Percentiles rank a stretch among this genome's conserved stretches.
These are phyloP conservation scores for Glyphotaelius pellucidus DNA, from an alignment of 2,888 invertebrate species.

Conservation along the genomic window DNA sequence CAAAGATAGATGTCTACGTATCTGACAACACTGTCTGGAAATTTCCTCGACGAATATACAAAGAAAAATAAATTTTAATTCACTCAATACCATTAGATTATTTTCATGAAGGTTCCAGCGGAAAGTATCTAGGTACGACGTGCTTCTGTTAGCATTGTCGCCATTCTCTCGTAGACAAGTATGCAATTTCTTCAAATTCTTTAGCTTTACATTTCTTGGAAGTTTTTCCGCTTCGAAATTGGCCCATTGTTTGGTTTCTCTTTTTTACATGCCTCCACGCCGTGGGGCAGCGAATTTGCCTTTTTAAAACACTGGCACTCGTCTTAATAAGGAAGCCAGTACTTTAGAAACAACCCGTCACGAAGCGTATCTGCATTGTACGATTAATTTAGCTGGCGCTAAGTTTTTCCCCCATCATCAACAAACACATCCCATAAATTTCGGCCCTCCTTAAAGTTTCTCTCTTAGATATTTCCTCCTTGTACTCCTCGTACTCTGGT, in stretches of 20 bases:
- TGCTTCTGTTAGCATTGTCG: neutral
- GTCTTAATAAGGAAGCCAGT: neutral
- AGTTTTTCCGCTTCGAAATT: neutral
- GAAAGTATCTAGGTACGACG: neutral
- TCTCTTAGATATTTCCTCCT: slow-evolving; percentile 4
- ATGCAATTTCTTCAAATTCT: neutral
- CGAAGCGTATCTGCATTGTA: slow-evolving; percentile 9
- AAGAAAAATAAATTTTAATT: neutral
- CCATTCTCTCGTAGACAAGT: neutral
- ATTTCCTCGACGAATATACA: neutral
- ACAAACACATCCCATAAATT: slow-evolving; percentile 32
- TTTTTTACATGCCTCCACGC: neutral
- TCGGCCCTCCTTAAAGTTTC: slow-evolving; percentile 3
- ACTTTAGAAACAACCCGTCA: neutral
- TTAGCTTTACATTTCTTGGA: neutral
- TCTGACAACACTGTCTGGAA: neutral
- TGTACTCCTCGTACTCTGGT: neutral
- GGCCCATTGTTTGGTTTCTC: neutral
- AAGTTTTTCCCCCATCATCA: slow-evolving; percentile 29
- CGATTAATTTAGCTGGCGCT: slow-evolving; percentile 4
- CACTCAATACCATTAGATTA: neutral
- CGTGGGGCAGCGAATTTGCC: neutral
- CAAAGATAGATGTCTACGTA: too few species aligned
- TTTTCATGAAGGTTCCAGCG: neutral
- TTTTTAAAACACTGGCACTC: neutral